Base-by-base conservation (phyloP, 2,888 invertebrate species). In the Prosapia bicincta region DNA sequence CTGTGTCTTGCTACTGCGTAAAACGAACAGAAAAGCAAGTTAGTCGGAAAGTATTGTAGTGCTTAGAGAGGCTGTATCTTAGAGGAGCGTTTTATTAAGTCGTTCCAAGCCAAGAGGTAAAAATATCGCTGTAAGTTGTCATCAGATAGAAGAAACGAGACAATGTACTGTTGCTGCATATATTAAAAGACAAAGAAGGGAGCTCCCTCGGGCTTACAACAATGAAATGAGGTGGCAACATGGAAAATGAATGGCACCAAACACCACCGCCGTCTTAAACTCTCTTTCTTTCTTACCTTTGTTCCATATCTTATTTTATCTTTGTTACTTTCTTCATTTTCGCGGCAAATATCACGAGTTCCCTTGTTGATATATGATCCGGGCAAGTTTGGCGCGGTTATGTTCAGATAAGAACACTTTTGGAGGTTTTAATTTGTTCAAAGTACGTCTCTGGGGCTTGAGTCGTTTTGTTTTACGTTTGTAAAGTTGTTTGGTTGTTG, bases 251-350 rank as follows among this genome's bases (percentile, higher is more conserved):
- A 54, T 54, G 54, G 54, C 54, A 54, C 54, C 20, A 54, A 54
- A 54, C 54, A 54, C 54, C 54, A 54, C 54, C 20, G 13, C 54
- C 54, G 54, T 54, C 54, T 54, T 54, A 54, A 54, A 54, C 54
- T 54, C 54, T 54, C 54, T 54, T 54, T 54, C 54, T 54, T 54
- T 54, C 54, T 54, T 54, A 54, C 54, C 54, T 54, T 54, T 54
- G 54, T 54, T 54, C 20, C 54, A 20, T 54, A 54, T 54, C 54
- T 54, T 54, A 54, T 20, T 54, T 54, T 54, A 54, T 54, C 54
- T 54, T 54, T 54, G 54, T 54, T 54, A 54, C 54, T 54, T 54
- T 54, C 54, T 54, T 20, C 54, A 54, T 54, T 13, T 54, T 20
- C n/a, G n/a, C 7, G 54, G 13, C 10, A 38, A 38, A 38, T 38